These are phyloP conservation scores for Erpornis zantholeuca DNA, from an alignment of 2,113 vertebrate species.

Conservation along the genomic window DNA sequence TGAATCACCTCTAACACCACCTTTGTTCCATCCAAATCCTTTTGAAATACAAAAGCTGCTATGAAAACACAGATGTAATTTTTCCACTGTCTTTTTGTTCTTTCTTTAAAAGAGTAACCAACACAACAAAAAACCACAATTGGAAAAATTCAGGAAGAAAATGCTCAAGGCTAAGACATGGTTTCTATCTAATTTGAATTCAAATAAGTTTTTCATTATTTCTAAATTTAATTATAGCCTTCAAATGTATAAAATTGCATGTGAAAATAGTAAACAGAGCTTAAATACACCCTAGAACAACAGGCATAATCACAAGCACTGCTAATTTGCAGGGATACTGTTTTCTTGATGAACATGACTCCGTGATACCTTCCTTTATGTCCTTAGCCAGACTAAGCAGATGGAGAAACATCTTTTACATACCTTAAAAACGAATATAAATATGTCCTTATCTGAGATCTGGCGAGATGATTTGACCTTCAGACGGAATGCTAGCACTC, in stretches of 20 bases:
- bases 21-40: neutral
- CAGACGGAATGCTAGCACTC: neutral
- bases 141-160: constrained; percentile 6
- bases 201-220: constrained; percentile 41
- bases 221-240: constrained; percentile 26
- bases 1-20: neutral
- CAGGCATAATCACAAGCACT: neutral
- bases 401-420: neutral
- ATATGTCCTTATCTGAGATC: neutral
- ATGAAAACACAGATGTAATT: neutral
- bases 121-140: neutral
- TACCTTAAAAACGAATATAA: neutral
- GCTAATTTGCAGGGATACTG: neutral
- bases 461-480: neutral
- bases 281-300: constrained; percentile 2
- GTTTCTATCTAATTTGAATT: constrained; percentile 45
- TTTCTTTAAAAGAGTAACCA: neutral
- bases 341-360: neutral
- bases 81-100: neutral
- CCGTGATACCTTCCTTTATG: neutral
- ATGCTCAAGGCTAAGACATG: neutral
- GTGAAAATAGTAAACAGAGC: constrained; percentile 2
- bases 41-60: neutral
- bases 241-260: constrained; percentile 22
- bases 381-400: neutral